These are phyloP conservation scores for Linyphia triangularis DNA, from an alignment of 2,888 invertebrate species.

Conservation along the genomic window DNA sequence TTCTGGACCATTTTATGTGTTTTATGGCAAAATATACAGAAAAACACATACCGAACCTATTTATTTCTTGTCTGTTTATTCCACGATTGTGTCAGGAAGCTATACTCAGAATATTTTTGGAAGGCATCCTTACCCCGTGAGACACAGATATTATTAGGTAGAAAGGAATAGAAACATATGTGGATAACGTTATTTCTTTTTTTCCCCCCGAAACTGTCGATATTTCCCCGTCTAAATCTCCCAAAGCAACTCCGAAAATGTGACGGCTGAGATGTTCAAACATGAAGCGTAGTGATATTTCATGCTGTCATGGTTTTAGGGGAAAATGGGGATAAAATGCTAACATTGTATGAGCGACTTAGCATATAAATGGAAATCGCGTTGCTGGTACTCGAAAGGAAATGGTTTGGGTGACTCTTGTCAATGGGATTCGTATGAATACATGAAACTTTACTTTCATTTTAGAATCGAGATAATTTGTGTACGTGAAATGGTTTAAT, in stretches of 20 bases:
- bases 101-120: background rate
- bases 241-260: constrained; percentile 33
- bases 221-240: constrained; percentile 17
- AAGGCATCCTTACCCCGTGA: background rate
- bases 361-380: background rate
- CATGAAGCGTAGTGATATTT: constrained; percentile 23
- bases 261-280: constrained; percentile 29
- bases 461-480: too few species aligned
- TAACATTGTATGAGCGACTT: background rate
- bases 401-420: background rate
- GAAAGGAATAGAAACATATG: constrained; percentile 43
- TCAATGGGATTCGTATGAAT: background rate
- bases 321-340: background rate
- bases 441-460: background rate
- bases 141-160: constrained; percentile 17
- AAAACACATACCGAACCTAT: background rate
- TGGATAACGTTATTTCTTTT: constrained; percentile 15
- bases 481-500: too few species aligned
- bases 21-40: too few species aligned
- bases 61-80: background rate
- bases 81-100: constrained; percentile 16
- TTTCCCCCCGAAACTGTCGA: constrained; percentile 14
- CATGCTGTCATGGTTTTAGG: constrained; percentile 18
- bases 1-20: too few species aligned
- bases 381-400: background rate